phyloP scores from a whole-genome alignment of 2,113 vertebrate genomes.

The Ptyas mucosa region DNA sequence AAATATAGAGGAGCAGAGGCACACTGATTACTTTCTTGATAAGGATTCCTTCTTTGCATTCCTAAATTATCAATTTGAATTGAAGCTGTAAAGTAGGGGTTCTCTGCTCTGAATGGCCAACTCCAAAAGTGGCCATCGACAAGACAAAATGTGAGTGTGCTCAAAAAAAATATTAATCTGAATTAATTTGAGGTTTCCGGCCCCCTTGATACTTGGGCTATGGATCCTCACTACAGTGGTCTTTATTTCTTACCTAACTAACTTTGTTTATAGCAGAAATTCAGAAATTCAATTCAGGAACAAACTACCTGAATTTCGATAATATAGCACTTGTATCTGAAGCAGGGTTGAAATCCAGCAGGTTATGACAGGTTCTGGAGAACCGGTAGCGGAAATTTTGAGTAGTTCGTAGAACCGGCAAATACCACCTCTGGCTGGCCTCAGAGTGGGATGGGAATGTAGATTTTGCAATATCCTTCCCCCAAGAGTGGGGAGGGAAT shows the following conservation, averaged over 20 bases:
- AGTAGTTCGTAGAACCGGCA: no score
- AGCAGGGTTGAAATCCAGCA: no score
- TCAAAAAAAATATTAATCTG: not conserved
- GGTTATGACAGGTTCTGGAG: no score
- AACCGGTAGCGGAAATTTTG: no score
- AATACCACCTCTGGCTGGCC: no score
- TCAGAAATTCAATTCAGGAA: no score
- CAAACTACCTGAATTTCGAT: not conserved
- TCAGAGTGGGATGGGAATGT: no score
- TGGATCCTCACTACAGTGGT: not conserved
- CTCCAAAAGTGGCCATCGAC: not conserved
- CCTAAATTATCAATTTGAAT: not conserved
- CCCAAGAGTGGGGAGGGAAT: no score
- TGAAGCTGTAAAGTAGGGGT: not conserved
- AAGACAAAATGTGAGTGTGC: not conserved
- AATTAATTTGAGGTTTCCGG: not conserved
- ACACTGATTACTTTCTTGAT: not conserved
- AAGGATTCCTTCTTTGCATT: not conserved
- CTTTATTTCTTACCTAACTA: not conserved
- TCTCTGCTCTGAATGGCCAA: not conserved
- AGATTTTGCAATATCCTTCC: no score
- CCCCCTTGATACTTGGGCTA: not conserved
- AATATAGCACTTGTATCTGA: not conserved
- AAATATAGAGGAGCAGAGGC: not conserved
- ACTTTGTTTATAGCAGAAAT: not conserved